Evolutionary conservation across 2,888 invertebrate genomes (phyloP).

Genomic region (Phorcus lineatus): DNA sequence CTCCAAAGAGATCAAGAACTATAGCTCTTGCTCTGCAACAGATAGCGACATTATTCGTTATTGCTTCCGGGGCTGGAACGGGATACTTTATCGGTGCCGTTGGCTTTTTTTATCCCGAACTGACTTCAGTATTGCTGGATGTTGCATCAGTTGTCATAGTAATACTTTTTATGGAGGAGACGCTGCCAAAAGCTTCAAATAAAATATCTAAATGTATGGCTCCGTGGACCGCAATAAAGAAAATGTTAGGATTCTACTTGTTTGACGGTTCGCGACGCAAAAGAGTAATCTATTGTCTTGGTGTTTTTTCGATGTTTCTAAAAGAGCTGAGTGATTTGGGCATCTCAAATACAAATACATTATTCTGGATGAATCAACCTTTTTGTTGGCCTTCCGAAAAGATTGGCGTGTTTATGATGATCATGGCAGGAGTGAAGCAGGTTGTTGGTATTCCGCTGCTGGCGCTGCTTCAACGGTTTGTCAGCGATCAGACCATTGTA

Average conservation of each 20-base stretch:
- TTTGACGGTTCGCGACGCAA: background rate
- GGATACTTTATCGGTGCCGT: background rate
- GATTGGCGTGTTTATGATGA: background rate
- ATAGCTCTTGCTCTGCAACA: constrained; percentile 33
- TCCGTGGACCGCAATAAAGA: background rate
- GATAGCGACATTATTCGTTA: constrained; percentile 31
- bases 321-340: background rate
- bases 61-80: background rate
- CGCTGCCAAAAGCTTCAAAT: background rate
- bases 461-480: background rate
- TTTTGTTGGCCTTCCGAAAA: background rate
- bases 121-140: background rate
- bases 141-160: background rate
- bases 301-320: background rate
- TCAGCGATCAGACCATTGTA: background rate
- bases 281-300: background rate
- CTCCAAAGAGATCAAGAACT: constrained; percentile 34
- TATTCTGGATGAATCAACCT: background rate
- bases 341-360: background rate
- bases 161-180: background rate
- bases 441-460: background rate
- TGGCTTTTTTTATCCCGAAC: background rate
- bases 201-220: background rate
- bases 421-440: background rate
- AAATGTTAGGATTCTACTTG: background rate